phyloP scores from a whole-genome alignment of 2,797 vertebrate genomes.

The Pipistrellus pipistrellus region DNA sequence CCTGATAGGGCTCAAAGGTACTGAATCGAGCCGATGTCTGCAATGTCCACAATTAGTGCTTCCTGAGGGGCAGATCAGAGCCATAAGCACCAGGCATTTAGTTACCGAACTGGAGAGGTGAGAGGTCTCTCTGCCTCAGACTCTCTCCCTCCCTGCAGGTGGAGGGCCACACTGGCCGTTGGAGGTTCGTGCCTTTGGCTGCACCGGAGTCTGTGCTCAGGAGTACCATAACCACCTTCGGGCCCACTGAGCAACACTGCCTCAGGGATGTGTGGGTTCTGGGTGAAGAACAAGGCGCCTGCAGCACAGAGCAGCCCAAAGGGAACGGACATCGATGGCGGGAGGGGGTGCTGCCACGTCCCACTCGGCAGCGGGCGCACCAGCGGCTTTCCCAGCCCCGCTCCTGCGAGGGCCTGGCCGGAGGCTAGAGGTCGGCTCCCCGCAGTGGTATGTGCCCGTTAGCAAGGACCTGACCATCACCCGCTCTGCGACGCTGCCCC shows the following conservation, averaged over 20 bases:
- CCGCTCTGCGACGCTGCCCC: rapidly evolving
- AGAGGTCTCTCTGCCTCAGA: too few species aligned
- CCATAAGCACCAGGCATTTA: background rate
- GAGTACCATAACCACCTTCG: background rate
- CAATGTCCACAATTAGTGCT: background rate
- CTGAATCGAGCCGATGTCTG: background rate
- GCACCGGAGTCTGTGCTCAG: background rate
- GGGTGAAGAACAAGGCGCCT: background rate
- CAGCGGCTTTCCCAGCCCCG: rapidly evolving
- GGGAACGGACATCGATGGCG: background rate
- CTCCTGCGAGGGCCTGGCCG: rapidly evolving
- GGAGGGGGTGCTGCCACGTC: background rate
- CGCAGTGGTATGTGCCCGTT: rapidly evolving
- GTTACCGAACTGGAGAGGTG: background rate
- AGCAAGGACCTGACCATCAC: rapidly evolving
- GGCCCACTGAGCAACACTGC: background rate
- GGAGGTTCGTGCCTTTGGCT: background rate
- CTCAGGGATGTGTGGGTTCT: too few species aligned
- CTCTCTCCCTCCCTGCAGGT: background rate
- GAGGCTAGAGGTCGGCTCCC: background rate
- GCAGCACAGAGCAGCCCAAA: background rate
- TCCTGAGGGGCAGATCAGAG: too few species aligned
- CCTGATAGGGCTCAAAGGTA: rapidly evolving
- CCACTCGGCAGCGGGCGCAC: too few species aligned
- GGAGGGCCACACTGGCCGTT: background rate